A percentile compares a stretch with the other conserved stretches of the same genome.
Evolutionary conservation across 1,140 invertebrate genomes (phyloP).

Genomic region (Matsumurasca onukii): DNA sequence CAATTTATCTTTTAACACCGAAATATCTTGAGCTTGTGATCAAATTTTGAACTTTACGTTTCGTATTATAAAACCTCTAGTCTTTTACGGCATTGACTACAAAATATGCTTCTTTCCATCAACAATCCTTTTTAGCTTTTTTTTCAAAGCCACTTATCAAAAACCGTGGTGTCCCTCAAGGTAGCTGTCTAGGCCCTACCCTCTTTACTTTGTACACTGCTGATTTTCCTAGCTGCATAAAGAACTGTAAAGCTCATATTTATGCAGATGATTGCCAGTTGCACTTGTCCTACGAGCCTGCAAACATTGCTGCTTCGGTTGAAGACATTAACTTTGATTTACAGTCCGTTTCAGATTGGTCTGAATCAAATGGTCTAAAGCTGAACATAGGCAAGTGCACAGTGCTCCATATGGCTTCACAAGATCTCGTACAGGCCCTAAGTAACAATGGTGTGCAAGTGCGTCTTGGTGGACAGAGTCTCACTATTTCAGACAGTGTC

Average conservation of each 20-base stretch:
- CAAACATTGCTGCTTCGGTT: not conserved
- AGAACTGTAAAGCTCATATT: not conserved
- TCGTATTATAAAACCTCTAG: too few species aligned
- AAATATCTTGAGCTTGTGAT: too few species aligned
- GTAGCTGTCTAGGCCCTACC: too few species aligned
- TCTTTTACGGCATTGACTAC: too few species aligned
- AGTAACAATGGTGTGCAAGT: not conserved
- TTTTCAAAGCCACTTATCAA: too few species aligned
- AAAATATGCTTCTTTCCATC: too few species aligned
- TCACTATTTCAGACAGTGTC: not conserved
- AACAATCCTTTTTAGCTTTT: too few species aligned
- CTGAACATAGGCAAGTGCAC: not conserved
- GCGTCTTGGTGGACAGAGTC: not conserved
- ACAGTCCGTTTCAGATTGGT: not conserved
- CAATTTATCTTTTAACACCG: too few species aligned
- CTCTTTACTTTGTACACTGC: not conserved
- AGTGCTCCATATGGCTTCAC: not conserved
- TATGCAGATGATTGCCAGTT: slow-evolving; percentile 10
- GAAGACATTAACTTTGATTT: not conserved
- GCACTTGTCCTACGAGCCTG: not conserved
- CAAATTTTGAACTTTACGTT: too few species aligned
- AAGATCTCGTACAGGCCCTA: not conserved
- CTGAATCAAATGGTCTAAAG: not conserved
- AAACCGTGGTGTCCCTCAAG: too few species aligned
- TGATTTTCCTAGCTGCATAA: not conserved